A percentile compares a stretch with the other conserved stretches of the same genome.
Evolutionary conservation across 64 coral and sea anemone genomes (phyloP).

Genomic region (Platygyra sinensis): DNA sequence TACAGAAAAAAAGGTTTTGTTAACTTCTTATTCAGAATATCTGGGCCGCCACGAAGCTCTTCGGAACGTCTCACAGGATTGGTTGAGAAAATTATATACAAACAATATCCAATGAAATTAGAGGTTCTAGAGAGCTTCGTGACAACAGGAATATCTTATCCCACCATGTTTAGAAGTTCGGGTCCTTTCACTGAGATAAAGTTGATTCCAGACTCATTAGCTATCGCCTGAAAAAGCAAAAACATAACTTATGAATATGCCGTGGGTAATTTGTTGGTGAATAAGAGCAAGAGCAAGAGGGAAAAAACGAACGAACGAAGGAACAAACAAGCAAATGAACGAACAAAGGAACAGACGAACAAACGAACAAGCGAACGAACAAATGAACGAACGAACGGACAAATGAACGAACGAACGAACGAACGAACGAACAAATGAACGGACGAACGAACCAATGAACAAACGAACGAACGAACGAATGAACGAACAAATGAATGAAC

Average conservation of each 20-base stretch:
- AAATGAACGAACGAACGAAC: neutral
- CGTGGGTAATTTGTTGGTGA: too few species aligned
- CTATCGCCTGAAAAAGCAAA: conserved; percentile 80
- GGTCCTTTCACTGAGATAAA: conserved; percentile 99
- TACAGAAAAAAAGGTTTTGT: neutral
- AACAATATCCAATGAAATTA: too few species aligned
- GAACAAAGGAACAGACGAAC: neutral
- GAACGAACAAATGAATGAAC: too few species aligned
- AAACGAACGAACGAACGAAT: neutral
- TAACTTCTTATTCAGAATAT: neutral
- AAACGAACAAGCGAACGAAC: neutral
- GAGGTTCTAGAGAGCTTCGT: too few species aligned
- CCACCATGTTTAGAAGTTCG: conserved; percentile 96
- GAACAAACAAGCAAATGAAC: too few species aligned
- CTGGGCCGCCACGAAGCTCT: too few species aligned
- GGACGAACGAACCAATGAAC: neutral
- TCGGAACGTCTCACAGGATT: too few species aligned
- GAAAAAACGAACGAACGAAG: neutral
- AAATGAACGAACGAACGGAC: neutral
- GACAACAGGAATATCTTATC: conserved; percentile 3
- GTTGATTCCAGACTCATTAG: conserved; percentile 99
- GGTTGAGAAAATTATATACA: too few species aligned
- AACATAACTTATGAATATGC: neutral
- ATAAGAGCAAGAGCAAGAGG: too few species aligned
- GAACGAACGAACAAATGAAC: neutral